Base-by-base conservation (phyloP, 2,113 vertebrate species). In the Misgurnus anguillicaudatus region DNA sequence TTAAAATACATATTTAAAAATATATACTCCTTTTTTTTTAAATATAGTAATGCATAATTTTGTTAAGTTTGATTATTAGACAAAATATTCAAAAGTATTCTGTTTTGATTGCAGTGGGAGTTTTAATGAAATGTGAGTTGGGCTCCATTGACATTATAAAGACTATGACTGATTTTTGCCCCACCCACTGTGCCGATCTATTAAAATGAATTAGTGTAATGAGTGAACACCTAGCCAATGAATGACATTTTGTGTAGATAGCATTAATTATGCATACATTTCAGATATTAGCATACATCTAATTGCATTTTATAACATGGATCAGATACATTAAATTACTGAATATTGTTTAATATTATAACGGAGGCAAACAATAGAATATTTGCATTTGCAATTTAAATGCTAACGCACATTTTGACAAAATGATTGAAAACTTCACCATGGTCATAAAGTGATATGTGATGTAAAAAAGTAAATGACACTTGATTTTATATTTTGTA, bases 231-330 rank as follows among this genome's bases (percentile, higher is more conserved):
- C 90, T 89, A 86, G 87, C 89, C 91, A 90, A 90, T 82, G 90
- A 91, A 92, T 84, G 85, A 86, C 89, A 87, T 91, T 91, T 92
- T 91, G 90, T 92, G 89, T 85, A 87, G 91, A 89, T 89, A 86
- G 84, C 85, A 92, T 93, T 89, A 91, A 93, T 93, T 91, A 93
- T 93, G 91, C 90, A 92, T 91, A 60, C 62, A 81, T 85, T 82
- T 86, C 83, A 80, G 85, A 89, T 88, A 90, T 88, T 90, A 88
- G 80, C 86, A 82, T 85, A 66, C 83, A 86, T 91, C 88, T 91
- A 90, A 92, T 92, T 90, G 85, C 89, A 82, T 86, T 90, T 83
- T 85, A 77, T 83, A 70, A 71, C 88, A 45, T 87, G 82, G 84
- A 87, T 84, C 82, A 85, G 88, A 85, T 84, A 39, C 85, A 81